Evolutionary conservation across 2,797 vertebrate genomes (phyloP), one percentile per base, ranked within the genome.

Genomic region (Labeo calbasu): DNA sequence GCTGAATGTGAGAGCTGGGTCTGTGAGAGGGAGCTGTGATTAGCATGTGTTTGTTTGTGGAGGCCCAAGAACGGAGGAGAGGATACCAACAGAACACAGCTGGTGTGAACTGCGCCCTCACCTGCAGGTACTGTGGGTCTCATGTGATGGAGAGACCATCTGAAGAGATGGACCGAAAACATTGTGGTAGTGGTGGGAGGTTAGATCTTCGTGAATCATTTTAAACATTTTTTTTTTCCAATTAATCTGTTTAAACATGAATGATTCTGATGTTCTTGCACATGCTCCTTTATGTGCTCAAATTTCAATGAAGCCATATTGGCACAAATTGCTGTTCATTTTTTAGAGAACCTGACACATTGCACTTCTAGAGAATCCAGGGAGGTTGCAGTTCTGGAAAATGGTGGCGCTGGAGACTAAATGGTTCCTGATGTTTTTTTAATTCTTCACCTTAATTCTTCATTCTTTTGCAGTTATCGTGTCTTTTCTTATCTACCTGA

Each of bases 1-100:
- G 96, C 87, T 96, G 84, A 97, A 97, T 96, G 85, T 94, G 91
- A 92, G 88, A 92, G 93, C 73, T 14, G 61, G 92, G 87, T 88
- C 91, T 75, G 88, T 77, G 89, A 93, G 95, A 94, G 92, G 85
- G 86, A 87, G 91, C 86, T 90, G 91, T 94, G 92, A 95, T 96
- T 97, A 96, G 93, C 95, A 95, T 95, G 91, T 92, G 89, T 95
- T 95, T 96, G 89, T 91, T 93, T 95, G 93, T 91, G 90, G 92
- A 91, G 88, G 89, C 89, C 89, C 86, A 91, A 92, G 91, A 90
- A 89, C 66, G 75, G 88, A 92, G 90, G 88, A 88, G 91, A 92
- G 93, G 90, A 92, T 89, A 92, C 92, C 90, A 94, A 92, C 91
- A 85, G 91, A 92, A 92, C 94, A 93, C 94, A 95, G 94, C 94